Evolutionary conservation across 2,797 vertebrate genomes (phyloP), one percentile per base, ranked within the genome.

Genomic region (Gila robusta): DNA sequence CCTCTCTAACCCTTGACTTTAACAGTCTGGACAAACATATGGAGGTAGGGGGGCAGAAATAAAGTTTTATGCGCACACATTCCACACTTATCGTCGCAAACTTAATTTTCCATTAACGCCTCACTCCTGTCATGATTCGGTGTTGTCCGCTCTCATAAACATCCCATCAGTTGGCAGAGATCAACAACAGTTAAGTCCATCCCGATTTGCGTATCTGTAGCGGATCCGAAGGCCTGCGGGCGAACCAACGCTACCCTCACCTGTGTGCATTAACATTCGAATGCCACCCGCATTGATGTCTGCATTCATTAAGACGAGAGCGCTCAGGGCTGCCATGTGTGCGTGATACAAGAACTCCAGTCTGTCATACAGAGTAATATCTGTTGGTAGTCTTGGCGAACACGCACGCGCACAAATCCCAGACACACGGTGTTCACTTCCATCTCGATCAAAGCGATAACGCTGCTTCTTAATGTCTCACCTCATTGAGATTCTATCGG

Each of bases 281-380:
- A 93, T 93, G 92, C 90, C 94, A 93, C 89, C 32, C 32, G 41
- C 87, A 91, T 52, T 87, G 87, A 86, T 82, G 80, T 86, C 85
- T 83, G 73, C 86, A 86, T 84, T 87, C 91, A 95, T 94, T 92
- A 94, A 93, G 92, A 94, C 92, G 87, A 91, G 93, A 93, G 88
- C 91, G 93, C 93, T 92, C 84, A 86, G 89, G 92, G 90, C 88
- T 89, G 71, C 89, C 88, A 41, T 91, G 93, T 93, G 91, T 84
- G 88, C 91, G 87, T 87, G 84, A 89, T 88, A 89, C 85, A 88
- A 93, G 91, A 94, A 93, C 93, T 94, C 93, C 93, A 93, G 93
- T 91, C 92, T 88, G 90, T 91, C 90, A 79, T 89, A 85, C 87
- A 84, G 90, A 90, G 91, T 94, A 93, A 95, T 94, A 92, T 93